Conservation (phyloP, 2,113 vertebrate species). For the Oncorhynchus masou region DNA sequence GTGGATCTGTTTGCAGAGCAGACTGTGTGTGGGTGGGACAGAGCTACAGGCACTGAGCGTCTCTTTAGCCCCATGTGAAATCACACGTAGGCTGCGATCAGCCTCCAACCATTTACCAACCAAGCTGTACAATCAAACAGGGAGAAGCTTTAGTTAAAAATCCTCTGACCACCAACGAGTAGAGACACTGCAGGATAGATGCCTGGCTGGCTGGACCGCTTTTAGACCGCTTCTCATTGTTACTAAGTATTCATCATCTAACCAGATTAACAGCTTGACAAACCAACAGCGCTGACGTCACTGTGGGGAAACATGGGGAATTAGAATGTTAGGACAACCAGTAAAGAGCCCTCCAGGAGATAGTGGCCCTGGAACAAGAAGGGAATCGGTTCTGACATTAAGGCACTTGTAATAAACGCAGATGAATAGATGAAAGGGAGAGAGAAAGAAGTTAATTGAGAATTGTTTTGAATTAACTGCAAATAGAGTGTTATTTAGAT, state of each 20-base stretch:
- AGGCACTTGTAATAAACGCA: conserved; percentile 24
- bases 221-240: conserved; percentile 51
- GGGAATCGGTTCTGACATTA: conserved; percentile 56
- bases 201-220: conserved; percentile 43
- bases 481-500: not conserved
- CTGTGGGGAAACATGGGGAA: conserved; percentile 51
- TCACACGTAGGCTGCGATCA: conserved; percentile 73
- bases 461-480: not conserved
- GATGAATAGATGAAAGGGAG: conserved; percentile 45
- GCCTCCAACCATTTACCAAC: conserved; percentile 63
- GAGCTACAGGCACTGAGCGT: conserved; percentile 66
- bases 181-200: conserved; percentile 8
- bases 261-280: conserved; percentile 73
- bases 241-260: conserved; percentile 71
- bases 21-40: conserved; percentile 64
- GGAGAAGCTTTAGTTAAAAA: conserved; percentile 25
- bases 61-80: conserved; percentile 72
- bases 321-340: conserved; percentile 55
- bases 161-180: conserved; percentile 70
- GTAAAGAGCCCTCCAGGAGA: conserved; percentile 49
- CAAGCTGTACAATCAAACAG: conserved; percentile 50
- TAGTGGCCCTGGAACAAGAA: conserved; percentile 50
- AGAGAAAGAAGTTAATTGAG: conserved; percentile 10
- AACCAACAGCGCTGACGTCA: conserved; percentile 52
- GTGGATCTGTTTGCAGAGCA: conserved; percentile 39